phyloP scores from a whole-genome alignment of 2,797 vertebrate species.

The Anguilla pacifica region DNA sequence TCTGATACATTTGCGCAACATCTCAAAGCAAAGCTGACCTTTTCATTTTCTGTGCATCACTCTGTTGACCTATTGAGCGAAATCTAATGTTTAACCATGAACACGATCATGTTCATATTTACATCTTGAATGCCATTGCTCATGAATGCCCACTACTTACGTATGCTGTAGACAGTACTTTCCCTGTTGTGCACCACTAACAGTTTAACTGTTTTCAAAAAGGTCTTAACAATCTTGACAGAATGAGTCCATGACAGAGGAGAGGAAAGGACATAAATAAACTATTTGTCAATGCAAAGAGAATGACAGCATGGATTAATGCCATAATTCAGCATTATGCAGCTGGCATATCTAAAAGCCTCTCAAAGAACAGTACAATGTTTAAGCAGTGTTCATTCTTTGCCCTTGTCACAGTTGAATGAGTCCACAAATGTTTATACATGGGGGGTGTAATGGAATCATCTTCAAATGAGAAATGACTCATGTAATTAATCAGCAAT shows the following conservation, averaged over 20 bases:
- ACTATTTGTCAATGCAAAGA: slow-evolving; percentile 26
- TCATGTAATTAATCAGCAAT: slow-evolving; percentile 23
- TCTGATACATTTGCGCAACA: neutral
- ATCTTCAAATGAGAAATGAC: slow-evolving; percentile 26
- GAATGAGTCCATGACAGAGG: slow-evolving; percentile 24
- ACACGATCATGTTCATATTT: slow-evolving; percentile 48
- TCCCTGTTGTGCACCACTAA: slow-evolving; percentile 35
- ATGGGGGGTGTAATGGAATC: neutral
- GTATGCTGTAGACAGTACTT: slow-evolving; percentile 38
- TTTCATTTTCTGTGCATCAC: slow-evolving; percentile 58
- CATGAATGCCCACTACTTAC: slow-evolving; percentile 39
- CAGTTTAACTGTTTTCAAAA: neutral
- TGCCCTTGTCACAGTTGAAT: neutral
- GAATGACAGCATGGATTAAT: slow-evolving; percentile 18
- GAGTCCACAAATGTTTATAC: slow-evolving; percentile 2
- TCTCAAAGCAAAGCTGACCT: slow-evolving; percentile 61
- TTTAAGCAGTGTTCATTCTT: slow-evolving; percentile 15
- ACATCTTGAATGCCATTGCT: slow-evolving; percentile 58
- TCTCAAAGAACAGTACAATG: neutral
- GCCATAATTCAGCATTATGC: slow-evolving; percentile 18
- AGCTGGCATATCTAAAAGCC: slow-evolving; percentile 11
- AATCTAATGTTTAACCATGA: slow-evolving; percentile 46
- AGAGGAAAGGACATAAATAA: slow-evolving; percentile 26
- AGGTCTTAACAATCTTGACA: slow-evolving; percentile 23
- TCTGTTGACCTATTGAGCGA: slow-evolving; percentile 67